Evolutionary conservation across 2,797 vertebrate genomes (phyloP), one percentile per base, ranked within the genome.

Genomic region (Pampus argenteus): DNA sequence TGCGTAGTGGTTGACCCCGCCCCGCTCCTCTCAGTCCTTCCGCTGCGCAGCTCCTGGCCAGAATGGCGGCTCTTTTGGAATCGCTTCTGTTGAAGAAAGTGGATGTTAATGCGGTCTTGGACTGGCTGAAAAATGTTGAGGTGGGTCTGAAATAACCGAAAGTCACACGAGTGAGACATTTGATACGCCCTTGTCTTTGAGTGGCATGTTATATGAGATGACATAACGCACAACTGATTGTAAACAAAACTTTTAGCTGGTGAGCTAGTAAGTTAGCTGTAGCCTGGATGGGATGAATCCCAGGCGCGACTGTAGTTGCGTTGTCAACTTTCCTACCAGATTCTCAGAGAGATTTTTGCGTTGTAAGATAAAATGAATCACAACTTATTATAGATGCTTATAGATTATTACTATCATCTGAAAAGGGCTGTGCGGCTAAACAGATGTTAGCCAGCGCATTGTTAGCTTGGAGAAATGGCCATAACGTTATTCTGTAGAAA

Each of bases 21-120:
- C 89, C 70, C 69, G 59, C 31, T 49, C 38, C 13, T 7, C 47
- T 70, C 73, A 66, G 57, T 65, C 15, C 52, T 42, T 58, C 72
- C 66, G 70, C 78, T 76, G 87, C 87, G 77, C 84, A 83, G 59
- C 65, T 14, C 58, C 57, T 26, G 3, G 40, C 1, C 44, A 91
- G 96, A 93, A 98, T 98, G 98, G 97, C 97, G 97, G 97, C 96
- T 89, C 95, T 97, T 95, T 95, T 98, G 94, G 97, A 98, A 95
- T 95, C 95, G 31, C n/a, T 98, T 45, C 86, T 98, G 57, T 85
- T 59, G 44, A 88, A 91, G 69, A 96, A 96, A 94, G 93, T 95
- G 88, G 91, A 95, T 26, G 59, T 93, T 15, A 74, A 81, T 11
- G 90, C 90, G 23, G 94, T 92, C 31, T 74, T 95, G 85, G 85